Conservation (phyloP, 1,140 invertebrate genomes). For the Drosophila truncata region DNA sequence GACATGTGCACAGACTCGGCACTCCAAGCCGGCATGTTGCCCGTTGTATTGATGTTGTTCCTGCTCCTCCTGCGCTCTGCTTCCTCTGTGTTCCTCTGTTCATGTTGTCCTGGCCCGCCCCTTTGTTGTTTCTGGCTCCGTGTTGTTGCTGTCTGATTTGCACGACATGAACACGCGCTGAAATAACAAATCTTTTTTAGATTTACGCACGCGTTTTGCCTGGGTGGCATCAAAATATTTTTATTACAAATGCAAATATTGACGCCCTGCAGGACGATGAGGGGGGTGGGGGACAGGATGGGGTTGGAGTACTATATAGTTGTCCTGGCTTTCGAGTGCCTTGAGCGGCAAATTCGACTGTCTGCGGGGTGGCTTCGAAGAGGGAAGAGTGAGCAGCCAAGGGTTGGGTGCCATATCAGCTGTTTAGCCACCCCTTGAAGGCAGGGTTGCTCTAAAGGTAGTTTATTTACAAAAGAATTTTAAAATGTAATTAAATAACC, state of each 20-base stretch:
- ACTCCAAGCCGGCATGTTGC: constrained; percentile 49
- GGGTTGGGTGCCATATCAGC: constrained; percentile 9
- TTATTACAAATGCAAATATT: constrained; percentile 84
- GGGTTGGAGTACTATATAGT: constrained; percentile 25
- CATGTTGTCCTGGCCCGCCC: constrained; percentile 39
- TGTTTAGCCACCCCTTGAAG: not conserved
- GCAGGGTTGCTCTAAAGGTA: constrained; percentile 28
- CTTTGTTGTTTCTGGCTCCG: constrained; percentile 38
- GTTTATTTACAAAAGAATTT: not conserved
- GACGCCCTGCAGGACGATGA: constrained; percentile 48
- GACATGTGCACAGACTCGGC: constrained; percentile 49
- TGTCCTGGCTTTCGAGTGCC: constrained; percentile 33
- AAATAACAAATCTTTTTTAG: constrained; percentile 81
- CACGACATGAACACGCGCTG: constrained; percentile 61
- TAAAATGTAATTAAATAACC: accelerated
- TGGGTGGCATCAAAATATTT: constrained; percentile 78
- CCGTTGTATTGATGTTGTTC: constrained; percentile 26
- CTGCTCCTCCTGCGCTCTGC: not conserved
- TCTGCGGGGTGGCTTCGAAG: not conserved
- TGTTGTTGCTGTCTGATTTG: constrained; percentile 49
- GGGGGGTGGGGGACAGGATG: not conserved
- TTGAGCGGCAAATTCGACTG: constrained; percentile 46
- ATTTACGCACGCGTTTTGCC: constrained; percentile 75
- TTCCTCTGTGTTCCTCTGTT: constrained; percentile 7
- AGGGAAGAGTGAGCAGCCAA: not conserved